Percentiles rank a stretch among this genome's conserved stretches.
Evolutionary conservation across 2,113 vertebrate species (phyloP).

Genomic region (Xenotilapia caudafasciata): DNA sequence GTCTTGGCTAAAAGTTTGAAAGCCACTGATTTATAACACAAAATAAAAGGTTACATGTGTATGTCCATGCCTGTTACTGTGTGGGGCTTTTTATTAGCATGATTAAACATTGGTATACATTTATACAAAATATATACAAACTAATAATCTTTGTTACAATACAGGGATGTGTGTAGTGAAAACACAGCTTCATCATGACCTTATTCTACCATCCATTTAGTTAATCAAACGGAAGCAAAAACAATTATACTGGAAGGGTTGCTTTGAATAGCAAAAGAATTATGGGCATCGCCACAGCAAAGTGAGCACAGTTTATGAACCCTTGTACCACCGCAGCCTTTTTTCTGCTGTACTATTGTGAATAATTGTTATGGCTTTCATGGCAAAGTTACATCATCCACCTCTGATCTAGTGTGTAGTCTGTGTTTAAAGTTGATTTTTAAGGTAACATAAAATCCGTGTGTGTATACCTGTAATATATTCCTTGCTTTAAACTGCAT

Average conservation of each 20-base stretch:
- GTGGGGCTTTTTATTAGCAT: not conserved
- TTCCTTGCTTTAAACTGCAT: not conserved
- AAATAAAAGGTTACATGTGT: not conserved
- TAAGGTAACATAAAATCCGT: not conserved
- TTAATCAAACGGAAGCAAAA: not conserved
- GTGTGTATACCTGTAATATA: not conserved
- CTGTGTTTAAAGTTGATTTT: not conserved
- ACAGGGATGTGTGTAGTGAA: not conserved
- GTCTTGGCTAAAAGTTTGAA: not conserved
- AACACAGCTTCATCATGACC: not conserved
- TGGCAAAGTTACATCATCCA: not conserved
- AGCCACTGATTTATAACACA: not conserved
- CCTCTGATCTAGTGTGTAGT: not conserved
- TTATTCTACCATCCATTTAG: not conserved
- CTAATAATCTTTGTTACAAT: not conserved
- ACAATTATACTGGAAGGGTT: not conserved
- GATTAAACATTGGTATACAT: not conserved
- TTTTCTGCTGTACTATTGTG: not conserved
- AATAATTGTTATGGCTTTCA: not conserved
- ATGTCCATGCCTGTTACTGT: too few species aligned
- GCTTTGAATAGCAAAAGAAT: not conserved
- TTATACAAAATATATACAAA: not conserved
- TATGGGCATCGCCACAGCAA: not conserved
- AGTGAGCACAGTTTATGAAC: not conserved
- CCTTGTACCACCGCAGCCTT: not conserved